Conservation (phyloP, 30 jellyfish, hydroid and myxozoan genomes). For the Aurelia coerulea region DNA sequence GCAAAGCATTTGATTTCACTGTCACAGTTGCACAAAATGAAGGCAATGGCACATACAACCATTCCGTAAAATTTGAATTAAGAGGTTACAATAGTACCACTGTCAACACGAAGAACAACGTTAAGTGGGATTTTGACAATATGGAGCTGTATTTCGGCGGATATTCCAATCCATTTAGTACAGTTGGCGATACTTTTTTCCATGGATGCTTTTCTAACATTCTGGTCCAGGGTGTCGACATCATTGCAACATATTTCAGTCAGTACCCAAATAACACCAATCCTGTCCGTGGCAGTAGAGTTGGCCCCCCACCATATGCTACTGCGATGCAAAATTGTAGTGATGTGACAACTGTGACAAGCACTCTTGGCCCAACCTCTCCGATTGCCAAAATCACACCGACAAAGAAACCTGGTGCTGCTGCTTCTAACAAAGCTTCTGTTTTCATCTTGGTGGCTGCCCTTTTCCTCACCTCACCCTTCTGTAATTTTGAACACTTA, state of each 20-base stretch:
- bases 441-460: no score
- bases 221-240: conserved; percentile 18
- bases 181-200: neutral
- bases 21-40: neutral
- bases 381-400: neutral
- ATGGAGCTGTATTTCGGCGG: conserved; percentile 24
- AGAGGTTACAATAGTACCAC: neutral
- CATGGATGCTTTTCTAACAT: conserved; percentile 29
- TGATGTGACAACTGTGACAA: neutral
- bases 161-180: neutral
- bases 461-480: no score
- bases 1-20: conserved; percentile 18
- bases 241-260: conserved; percentile 4
- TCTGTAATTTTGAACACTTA: no score
- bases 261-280: conserved; percentile 36
- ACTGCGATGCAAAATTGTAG: conserved; percentile 4
- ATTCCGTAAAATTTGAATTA: neutral
- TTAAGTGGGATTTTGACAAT: neutral
- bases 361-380: no score
- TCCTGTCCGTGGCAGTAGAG: conserved; percentile 2
- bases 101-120: neutral
- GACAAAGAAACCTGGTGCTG: neutral
- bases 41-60: neutral
- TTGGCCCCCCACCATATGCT: no score
- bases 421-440: neutral